A percentile compares a stretch with the other conserved stretches of the same genome.
phyloP scores from a whole-genome alignment of 2,797 vertebrate genomes.

The Antrozous pallidus region DNA sequence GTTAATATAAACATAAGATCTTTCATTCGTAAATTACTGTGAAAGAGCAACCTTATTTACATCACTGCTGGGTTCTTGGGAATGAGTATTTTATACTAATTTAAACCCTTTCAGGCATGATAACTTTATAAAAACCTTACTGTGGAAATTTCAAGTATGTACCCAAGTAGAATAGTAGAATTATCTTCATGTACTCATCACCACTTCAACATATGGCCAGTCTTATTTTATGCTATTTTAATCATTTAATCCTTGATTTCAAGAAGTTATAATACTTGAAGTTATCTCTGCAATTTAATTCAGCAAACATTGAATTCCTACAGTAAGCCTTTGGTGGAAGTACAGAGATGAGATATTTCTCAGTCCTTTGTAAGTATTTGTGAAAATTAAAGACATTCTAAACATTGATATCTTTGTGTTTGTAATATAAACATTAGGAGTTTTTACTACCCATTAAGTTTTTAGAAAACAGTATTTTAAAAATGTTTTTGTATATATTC shows the following conservation, averaged over 20 bases:
- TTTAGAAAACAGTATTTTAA: background rate
- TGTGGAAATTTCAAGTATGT: background rate
- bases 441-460: background rate
- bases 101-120: constrained; percentile 7
- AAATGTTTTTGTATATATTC: background rate
- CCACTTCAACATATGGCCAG: background rate
- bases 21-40: background rate
- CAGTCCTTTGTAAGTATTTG: background rate
- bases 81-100: constrained; percentile 28
- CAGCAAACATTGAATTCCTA: background rate
- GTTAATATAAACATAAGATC: background rate
- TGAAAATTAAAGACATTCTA: background rate
- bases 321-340: background rate
- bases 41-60: background rate
- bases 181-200: background rate
- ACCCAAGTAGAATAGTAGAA: background rate
- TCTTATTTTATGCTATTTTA: background rate
- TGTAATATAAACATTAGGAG: background rate
- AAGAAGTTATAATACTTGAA: background rate
- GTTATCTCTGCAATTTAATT: background rate
- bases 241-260: background rate
- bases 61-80: background rate
- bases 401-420: background rate
- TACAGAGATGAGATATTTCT: background rate
- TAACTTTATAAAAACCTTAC: background rate